Evolutionary conservation across 2,113 vertebrate genomes (phyloP).

Genomic region (Andinoacara biseriatus): DNA sequence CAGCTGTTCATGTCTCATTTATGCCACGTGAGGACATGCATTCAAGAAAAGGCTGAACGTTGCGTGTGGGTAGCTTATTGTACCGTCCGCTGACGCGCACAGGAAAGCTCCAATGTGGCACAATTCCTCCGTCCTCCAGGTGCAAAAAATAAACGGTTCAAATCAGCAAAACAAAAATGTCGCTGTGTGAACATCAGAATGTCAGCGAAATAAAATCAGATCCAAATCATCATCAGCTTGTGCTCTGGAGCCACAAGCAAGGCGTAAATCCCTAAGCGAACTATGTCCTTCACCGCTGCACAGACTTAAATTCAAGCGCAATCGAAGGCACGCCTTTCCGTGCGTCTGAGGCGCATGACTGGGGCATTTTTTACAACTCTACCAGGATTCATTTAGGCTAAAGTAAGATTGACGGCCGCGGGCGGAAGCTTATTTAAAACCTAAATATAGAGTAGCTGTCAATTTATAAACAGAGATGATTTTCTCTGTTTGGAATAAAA

Average conservation of each 20-base stretch:
- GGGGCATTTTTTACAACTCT: slow-evolving; percentile 66
- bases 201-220: neutral
- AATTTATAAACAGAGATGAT: neutral
- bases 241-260: neutral
- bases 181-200: neutral
- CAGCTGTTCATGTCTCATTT: slow-evolving; percentile 2
- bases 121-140: slow-evolving; percentile 1
- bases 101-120: slow-evolving; percentile 48
- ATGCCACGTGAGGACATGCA: neutral
- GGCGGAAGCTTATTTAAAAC: slow-evolving; percentile 21
- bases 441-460: slow-evolving; percentile 26
- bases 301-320: slow-evolving; percentile 67
- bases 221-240: neutral
- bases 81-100: slow-evolving; percentile 36
- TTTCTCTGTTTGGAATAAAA: neutral
- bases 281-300: slow-evolving; percentile 22
- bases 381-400: slow-evolving; percentile 24
- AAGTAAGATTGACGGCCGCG: slow-evolving; percentile 9
- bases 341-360: slow-evolving; percentile 69
- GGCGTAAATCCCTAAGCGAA: slow-evolving; percentile 34
- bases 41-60: neutral
- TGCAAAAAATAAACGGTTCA: neutral
- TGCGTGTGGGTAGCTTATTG: neutral
- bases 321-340: slow-evolving; percentile 63
- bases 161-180: neutral